These are phyloP conservation scores for Chascanopsetta lugubris DNA, from an alignment of 2,113 vertebrate species.

Conservation along the genomic window DNA sequence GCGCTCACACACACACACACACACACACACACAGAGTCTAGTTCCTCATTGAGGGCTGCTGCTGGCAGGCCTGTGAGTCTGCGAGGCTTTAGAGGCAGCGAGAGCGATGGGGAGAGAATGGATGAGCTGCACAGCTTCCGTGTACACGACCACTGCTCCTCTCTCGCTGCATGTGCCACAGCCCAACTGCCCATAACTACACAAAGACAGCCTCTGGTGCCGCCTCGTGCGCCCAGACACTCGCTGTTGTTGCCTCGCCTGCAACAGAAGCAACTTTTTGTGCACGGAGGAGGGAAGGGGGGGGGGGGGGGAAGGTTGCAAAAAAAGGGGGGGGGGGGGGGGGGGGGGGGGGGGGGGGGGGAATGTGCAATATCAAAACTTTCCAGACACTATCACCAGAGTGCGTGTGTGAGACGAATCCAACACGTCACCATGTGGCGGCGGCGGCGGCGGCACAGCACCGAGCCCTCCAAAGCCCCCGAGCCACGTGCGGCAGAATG, in stretches of 20 bases:
- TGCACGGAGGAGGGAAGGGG: too few species aligned
- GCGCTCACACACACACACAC: conserved; percentile 81
- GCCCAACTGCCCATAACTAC: conserved; percentile 60
- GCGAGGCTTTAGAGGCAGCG: conserved; percentile 71
- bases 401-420: conserved; percentile 43
- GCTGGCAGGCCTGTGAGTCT: conserved; percentile 77
- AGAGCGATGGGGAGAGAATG: conserved; percentile 74
- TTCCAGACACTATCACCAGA: conserved; percentile 36
- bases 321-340: too few species aligned
- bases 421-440: conserved; percentile 64
- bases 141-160: conserved; percentile 56
- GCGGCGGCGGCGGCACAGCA: conserved; percentile 35
- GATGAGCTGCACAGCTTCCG: conserved; percentile 65
- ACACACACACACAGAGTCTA: conserved; percentile 51
- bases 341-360: too few species aligned
- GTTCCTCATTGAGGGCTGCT: conserved; percentile 74
- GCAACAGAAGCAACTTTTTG: conserved; percentile 39
- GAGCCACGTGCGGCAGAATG: conserved; percentile 59
- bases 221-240: conserved; percentile 20
- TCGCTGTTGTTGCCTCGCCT: conserved; percentile 23
- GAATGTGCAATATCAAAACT: conserved; percentile 28
- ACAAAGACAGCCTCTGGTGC: conserved; percentile 42
- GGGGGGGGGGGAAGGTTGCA: too few species aligned
- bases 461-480: conserved; percentile 55
- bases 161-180: conserved; percentile 53